Evolutionary conservation across 2,797 vertebrate species (phyloP).

Genomic region (Saxicola maurus): DNA sequence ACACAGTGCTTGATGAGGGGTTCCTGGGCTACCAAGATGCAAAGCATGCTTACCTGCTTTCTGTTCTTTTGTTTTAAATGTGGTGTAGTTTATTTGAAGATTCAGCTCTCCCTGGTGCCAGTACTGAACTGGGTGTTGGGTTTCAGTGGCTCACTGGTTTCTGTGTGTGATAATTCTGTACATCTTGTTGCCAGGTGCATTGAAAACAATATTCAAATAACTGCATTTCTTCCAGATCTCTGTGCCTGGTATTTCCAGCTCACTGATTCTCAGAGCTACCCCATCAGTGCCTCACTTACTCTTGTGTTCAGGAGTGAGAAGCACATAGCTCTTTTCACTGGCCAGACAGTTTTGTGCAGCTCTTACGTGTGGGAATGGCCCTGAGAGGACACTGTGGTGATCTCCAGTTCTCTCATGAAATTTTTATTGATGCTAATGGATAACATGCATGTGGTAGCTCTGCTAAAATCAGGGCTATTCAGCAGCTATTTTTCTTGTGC

Average conservation of each 20-base stretch:
- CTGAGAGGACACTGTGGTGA: neutral
- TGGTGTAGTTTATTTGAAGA: neutral
- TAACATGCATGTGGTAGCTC: neutral
- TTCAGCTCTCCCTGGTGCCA: neutral
- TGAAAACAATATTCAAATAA: neutral
- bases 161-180: neutral
- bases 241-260: neutral
- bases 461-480: neutral
- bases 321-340: neutral
- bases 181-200: neutral
- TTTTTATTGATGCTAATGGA: slow-evolving; percentile 5
- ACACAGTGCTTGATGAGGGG: neutral
- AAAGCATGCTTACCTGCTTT: neutral
- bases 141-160: neutral
- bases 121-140: neutral
- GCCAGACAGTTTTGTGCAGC: neutral
- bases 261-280: neutral
- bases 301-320: neutral
- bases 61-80: neutral
- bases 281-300: neutral
- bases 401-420: neutral
- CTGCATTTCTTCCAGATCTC: neutral
- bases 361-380: neutral
- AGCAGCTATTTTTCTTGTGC: neutral
- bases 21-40: neutral